Base-by-base conservation (phyloP, 2,888 invertebrate species). In the Cancer borealis region DNA sequence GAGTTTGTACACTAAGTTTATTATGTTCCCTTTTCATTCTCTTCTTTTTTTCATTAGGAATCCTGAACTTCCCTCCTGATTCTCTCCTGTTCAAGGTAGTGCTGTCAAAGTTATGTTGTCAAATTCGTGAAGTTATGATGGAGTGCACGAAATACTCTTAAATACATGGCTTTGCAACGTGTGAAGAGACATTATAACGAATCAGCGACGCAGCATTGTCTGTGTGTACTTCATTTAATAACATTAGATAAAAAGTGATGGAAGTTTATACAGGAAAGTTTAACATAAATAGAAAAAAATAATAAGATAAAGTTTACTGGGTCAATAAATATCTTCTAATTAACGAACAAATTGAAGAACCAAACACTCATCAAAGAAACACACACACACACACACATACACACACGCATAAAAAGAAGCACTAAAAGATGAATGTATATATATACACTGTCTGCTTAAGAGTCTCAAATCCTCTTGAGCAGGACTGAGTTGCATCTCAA, bases 361-460 rank as follows among this genome's bases (percentile, higher is more conserved):
- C 66, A 66, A 6, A 66, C 21, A 21, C 66, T 21, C n/a, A 66
- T 54, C 54, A 66, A n/a, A 66, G 66, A 66, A 6, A 66, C 66
- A 21, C 21, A 66, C 66, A n/a, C 3, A 66, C 1, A 66, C 6
- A 66, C n/a, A 21, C 21, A 66, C 21, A 66, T n/a, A n/a, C 3
- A 66, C 1, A 66, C 6, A 66, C n/a, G n/a, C 21, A 66, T 66
- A 66, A 66, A 66, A 66, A 66, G 17, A 5, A 66, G n/a, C n/a
- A 66, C 66, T 66, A 66, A 66, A 66, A 66, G n/a, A n/a, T n/a
- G n/a, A n/a, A 66, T n/a, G 66, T 21, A 66, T 66, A 66, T 66
- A 66, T 66, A 17, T 66, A 66, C 66, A 66, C 66, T 21, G 66
- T 66, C n/a, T n/a, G 66, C 66, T 79, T 79, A 79, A 30, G 30